A percentile compares a stretch with the other conserved stretches of the same genome.
These are phyloP conservation scores for Chelonus insularis DNA, from an alignment of 1,140 invertebrate genomes.

Conservation along the genomic window DNA sequence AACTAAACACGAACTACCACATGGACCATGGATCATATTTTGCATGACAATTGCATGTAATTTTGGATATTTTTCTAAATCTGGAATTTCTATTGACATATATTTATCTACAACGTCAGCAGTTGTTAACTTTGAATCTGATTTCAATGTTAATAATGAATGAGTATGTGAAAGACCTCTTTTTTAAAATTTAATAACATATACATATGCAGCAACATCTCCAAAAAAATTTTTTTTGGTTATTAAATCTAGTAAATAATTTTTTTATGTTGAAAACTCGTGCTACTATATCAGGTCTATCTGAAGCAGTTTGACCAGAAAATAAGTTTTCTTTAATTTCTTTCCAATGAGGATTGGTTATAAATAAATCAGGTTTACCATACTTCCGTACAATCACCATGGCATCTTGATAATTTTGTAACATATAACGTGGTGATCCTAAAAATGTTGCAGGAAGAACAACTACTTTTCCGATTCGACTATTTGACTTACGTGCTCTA, in stretches of 20 bases:
- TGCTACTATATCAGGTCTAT: constrained; percentile 41
- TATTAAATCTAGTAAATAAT: constrained; percentile 16
- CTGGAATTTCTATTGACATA: constrained; percentile 29
- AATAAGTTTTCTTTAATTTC: constrained; percentile 44
- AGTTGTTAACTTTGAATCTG: constrained; percentile 7
- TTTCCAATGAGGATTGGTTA: constrained; percentile 41
- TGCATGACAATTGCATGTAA: constrained; percentile 16
- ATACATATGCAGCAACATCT: constrained; percentile 1
- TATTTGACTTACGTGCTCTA: neutral
- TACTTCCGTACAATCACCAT: constrained; percentile 53
- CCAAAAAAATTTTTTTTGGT: constrained; percentile 8
- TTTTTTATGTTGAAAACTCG: constrained; percentile 22
- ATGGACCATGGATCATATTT: constrained; percentile 42
- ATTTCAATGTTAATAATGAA: constrained; percentile 29
- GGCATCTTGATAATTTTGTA: constrained; percentile 50
- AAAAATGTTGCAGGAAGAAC: constrained; percentile 47
- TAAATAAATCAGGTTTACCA: constrained; percentile 49
- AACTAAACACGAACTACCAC: constrained; percentile 35
- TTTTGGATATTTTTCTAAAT: constrained; percentile 10
- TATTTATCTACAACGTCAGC: constrained; percentile 20
- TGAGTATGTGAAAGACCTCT: constrained; percentile 9
- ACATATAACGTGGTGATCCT: constrained; percentile 50
- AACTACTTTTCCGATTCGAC: constrained; percentile 29
- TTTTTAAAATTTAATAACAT: constrained; percentile 1
- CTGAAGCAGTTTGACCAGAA: constrained; percentile 41